phyloP scores from a whole-genome alignment of 2,888 invertebrate genomes.

The Caenorhabditis virilis region DNA sequence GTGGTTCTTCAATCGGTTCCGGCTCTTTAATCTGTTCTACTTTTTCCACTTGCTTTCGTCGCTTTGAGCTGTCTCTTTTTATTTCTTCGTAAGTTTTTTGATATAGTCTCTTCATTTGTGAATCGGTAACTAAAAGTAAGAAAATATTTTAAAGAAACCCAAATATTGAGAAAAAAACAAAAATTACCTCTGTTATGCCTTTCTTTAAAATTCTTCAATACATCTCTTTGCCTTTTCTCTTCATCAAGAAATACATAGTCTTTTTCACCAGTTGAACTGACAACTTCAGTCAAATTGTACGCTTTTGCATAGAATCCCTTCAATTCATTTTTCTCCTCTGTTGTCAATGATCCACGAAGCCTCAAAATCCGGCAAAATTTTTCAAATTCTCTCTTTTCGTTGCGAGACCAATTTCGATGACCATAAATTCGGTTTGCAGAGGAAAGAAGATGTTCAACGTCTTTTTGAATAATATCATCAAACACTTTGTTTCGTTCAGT shows the following conservation, averaged over 20 bases:
- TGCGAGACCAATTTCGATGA: constrained; percentile 7
- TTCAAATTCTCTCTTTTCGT: constrained; percentile 19
- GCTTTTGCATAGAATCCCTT: constrained; percentile 22
- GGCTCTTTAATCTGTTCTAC: too few relatives aligned
- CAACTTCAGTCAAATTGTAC: constrained; percentile 1
- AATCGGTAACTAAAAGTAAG: too few relatives aligned
- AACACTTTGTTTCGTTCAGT: constrained; percentile 6
- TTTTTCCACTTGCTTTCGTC: too few relatives aligned
- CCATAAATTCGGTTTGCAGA: constrained; percentile 17
- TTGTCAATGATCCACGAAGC: constrained; percentile 7
- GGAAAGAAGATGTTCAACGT: constrained; percentile 23
- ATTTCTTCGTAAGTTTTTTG: too few relatives aligned
- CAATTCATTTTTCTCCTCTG: constrained; percentile 9
- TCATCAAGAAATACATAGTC: not conserved
- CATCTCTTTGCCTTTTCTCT: too few relatives aligned
- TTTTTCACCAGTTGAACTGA: not conserved
- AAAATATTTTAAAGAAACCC: too few relatives aligned
- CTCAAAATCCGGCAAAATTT: constrained; percentile 12
- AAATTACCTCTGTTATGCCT: too few relatives aligned
- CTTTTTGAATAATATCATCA: constrained; percentile 7
- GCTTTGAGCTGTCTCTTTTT: too few relatives aligned
- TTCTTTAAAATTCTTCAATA: too few relatives aligned
- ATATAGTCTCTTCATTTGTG: too few relatives aligned
- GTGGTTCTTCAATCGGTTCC: too few relatives aligned
- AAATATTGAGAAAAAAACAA: too few relatives aligned